Conservation (phyloP, 1,140 invertebrate genomes). For the Drosophila sp. region DNA sequence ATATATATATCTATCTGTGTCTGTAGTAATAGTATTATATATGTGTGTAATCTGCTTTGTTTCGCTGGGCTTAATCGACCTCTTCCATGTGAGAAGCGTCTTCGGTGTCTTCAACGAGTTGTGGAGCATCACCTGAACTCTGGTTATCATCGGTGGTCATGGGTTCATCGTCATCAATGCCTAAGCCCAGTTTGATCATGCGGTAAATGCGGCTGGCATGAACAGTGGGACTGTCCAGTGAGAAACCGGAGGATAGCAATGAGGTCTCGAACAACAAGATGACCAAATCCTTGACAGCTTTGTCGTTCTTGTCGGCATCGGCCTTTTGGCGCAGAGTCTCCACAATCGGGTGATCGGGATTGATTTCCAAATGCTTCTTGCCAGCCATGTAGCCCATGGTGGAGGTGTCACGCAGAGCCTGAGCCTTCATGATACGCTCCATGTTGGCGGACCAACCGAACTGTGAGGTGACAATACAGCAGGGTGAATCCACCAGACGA, state of each 20-base stretch:
- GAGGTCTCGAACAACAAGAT: constrained; percentile 96
- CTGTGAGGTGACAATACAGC: constrained; percentile 99
- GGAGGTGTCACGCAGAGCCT: constrained; percentile 95
- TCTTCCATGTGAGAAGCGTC: constrained; percentile 99
- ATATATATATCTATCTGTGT: constrained; percentile 13
- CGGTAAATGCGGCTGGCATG: constrained; percentile 92
- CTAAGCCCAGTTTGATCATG: constrained; percentile 98
- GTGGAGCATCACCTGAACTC: constrained; percentile 85
- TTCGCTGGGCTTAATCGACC: constrained; percentile 91
- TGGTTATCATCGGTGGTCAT: constrained; percentile 88
- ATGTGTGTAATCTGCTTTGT: constrained; percentile 49
- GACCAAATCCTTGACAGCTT: constrained; percentile 97
- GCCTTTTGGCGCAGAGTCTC: constrained; percentile 95
- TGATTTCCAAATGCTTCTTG: constrained; percentile 99
- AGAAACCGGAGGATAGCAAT: constrained; percentile 95
- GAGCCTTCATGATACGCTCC: constrained; percentile 99
- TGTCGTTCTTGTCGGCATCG: constrained; percentile 98
- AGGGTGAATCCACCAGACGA: constrained; percentile 96
- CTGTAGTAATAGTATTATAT: constrained; percentile 3
- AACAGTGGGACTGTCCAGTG: constrained; percentile 94
- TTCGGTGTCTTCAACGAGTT: constrained; percentile 94
- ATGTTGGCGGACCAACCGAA: constrained; percentile 99
- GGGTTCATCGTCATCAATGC: constrained; percentile 96
- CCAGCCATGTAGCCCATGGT: constrained; percentile 99
- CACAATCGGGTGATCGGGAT: constrained; percentile 98